Conservation (phyloP, 1,140 invertebrate species). For the Argopecten irradians region DNA sequence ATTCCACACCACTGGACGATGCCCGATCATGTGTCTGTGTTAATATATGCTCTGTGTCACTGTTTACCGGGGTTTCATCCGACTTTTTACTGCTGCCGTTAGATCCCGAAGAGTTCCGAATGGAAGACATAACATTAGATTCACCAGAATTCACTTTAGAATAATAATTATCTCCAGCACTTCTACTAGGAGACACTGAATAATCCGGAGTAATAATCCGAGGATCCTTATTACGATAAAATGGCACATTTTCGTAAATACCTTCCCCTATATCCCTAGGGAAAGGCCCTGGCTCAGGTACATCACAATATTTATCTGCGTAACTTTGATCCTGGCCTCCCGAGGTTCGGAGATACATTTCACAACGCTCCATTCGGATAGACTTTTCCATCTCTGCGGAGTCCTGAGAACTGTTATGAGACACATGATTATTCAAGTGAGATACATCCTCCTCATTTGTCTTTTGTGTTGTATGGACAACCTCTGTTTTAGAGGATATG, state of each 20-base stretch:
- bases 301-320: background rate
- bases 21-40: slow-evolving; percentile 31
- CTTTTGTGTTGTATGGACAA: background rate
- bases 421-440: background rate
- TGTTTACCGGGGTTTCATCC: slow-evolving; percentile 67
- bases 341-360: background rate
- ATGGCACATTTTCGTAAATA: slow-evolving; percentile 9
- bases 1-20: slow-evolving; percentile 54
- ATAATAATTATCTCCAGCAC: background rate
- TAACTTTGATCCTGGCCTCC: background rate
- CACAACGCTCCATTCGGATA: background rate
- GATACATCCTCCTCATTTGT: background rate
- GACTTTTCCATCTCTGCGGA: background rate
- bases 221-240: background rate
- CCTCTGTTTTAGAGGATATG: background rate
- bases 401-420: background rate
- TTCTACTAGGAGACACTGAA: background rate
- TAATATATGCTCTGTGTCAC: slow-evolving; percentile 59
- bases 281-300: background rate
- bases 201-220: background rate
- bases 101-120: slow-evolving; percentile 50
- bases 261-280: background rate
- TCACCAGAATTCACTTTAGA: background rate
- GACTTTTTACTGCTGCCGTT: slow-evolving; percentile 56
- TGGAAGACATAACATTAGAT: background rate